phyloP scores from a whole-genome alignment of 2,113 vertebrate genomes.

The Antigone vipio region DNA sequence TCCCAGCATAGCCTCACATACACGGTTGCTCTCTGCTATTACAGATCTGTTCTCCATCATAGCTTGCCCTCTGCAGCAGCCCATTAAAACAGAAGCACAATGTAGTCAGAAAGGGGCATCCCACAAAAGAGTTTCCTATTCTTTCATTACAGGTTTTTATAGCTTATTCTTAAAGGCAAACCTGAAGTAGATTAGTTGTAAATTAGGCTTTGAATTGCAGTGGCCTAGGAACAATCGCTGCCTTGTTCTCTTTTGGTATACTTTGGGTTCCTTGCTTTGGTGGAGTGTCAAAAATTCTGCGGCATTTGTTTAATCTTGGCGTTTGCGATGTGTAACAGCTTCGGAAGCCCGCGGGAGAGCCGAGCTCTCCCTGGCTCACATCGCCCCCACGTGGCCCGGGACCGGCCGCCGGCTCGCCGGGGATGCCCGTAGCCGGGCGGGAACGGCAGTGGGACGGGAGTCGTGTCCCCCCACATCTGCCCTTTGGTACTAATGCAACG shows the following conservation, averaged over 20 bases:
- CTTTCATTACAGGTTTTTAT: neutral
- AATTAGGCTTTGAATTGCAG: slow-evolving; percentile 16
- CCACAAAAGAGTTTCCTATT: neutral
- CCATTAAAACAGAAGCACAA: neutral
- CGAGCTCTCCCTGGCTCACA: slow-evolving; percentile 3
- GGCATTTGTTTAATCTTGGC: neutral
- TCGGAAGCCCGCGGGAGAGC: neutral
- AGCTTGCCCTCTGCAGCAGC: neutral
- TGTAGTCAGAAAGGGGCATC: neutral
- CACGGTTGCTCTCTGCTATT: neutral
- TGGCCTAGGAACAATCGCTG: neutral
- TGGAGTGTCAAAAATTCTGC: neutral
- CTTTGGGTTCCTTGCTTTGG: neutral
- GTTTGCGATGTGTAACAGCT: neutral
- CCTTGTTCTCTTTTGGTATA: neutral
- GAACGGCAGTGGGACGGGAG: too few species aligned
- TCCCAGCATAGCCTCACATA: neutral
- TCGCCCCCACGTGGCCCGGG: slow-evolving; percentile 62
- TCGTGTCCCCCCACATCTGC: neutral
- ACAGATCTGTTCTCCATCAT: neutral
- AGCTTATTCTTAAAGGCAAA: neutral
- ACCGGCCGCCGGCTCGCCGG: too few species aligned
- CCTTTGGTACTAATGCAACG: neutral
- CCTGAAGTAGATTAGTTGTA: neutral
- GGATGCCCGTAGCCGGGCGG: neutral